Evolutionary conservation across 2,888 invertebrate species (phyloP).

Genomic region (Anthophora plumipes): DNA sequence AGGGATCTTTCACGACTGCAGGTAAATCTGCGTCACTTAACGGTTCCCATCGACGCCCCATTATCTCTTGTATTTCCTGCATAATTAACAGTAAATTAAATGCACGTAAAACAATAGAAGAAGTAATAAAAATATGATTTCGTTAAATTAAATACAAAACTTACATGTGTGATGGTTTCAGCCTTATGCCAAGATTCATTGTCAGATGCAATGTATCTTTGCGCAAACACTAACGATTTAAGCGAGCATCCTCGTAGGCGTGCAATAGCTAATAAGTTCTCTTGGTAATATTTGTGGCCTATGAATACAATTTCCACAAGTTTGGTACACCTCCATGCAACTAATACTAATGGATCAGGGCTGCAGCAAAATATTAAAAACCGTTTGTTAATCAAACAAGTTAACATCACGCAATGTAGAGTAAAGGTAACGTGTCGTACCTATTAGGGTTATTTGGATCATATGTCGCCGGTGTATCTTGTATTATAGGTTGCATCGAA

Average conservation of each 20-base stretch:
- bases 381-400: not conserved
- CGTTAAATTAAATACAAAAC: constrained; percentile 27
- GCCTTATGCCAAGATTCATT: constrained; percentile 70
- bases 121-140: not conserved
- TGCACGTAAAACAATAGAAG: not conserved
- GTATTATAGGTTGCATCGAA: constrained; percentile 81
- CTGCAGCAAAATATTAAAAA: constrained; percentile 64
- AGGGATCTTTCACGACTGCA: constrained; percentile 86
- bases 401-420: not conserved
- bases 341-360: constrained; percentile 88
- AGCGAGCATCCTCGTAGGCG: constrained; percentile 87
- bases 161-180: constrained; percentile 77
- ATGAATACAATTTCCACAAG: constrained; percentile 86
- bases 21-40: constrained; percentile 86
- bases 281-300: constrained; percentile 87
- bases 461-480: constrained; percentile 70
- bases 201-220: constrained; percentile 84
- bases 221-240: constrained; percentile 86
- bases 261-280: constrained; percentile 88
- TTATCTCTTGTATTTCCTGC: constrained; percentile 86
- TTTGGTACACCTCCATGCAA: constrained; percentile 88
- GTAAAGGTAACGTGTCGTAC: constrained; percentile 63
- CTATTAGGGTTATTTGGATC: constrained; percentile 73
- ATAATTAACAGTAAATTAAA: constrained; percentile 44
- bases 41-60: constrained; percentile 87